Evolutionary conservation across 2,113 vertebrate species (phyloP), one percentile per base, ranked within the genome.

Genomic region (Phalacrocorax pelagicus): DNA sequence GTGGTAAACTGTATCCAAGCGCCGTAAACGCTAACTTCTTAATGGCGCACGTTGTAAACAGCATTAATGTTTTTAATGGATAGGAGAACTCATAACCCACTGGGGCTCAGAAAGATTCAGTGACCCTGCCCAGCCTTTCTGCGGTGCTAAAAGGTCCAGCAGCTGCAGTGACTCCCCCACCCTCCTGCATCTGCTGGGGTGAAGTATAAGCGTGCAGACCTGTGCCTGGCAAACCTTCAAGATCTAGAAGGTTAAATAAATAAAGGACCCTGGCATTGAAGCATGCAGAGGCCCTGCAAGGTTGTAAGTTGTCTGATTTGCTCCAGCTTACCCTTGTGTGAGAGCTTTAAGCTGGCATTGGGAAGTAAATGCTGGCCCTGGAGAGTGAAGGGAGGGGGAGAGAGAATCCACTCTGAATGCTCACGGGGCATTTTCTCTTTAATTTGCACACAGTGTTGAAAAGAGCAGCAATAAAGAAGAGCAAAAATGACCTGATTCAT

Each of bases 401-500:
- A 95, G 32, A 27, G 36, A 79, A 86, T 72, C 57, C 51, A 5
- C 67, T 86, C 65, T 38, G 70, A 72, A 34, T 67, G 72, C 94
- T 98, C 74, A 97, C 3, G 3, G 57, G 32, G 7, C 4, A 0
- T 84, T 83, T 40, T 85, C 85, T 95, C 62, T 94, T 90, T 96
- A 66, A 93, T 96, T 96, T 96, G 95, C 90, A 94, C 92, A 59
- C 97, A 99, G 99, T 99, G 95, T 93, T 99, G 97, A 99, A 99
- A 98, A 98, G 99, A 95, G 98, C 99, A 4, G 99, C 99, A 84
- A 97, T 98, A 92, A 99, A 99, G 98, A 99, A 99, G 98, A 99
- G 99, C 97, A 99, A 99, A 82, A 99, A 99, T 1, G 99, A 99
- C 97, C 98, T 99, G 77, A 99, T 99, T 96, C 99, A 98, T 12